A percentile compares a stretch with the other conserved stretches of the same genome.
These are phyloP conservation scores for Lates japonicus DNA, from an alignment of 2,797 vertebrate species.

Conservation along the genomic window DNA sequence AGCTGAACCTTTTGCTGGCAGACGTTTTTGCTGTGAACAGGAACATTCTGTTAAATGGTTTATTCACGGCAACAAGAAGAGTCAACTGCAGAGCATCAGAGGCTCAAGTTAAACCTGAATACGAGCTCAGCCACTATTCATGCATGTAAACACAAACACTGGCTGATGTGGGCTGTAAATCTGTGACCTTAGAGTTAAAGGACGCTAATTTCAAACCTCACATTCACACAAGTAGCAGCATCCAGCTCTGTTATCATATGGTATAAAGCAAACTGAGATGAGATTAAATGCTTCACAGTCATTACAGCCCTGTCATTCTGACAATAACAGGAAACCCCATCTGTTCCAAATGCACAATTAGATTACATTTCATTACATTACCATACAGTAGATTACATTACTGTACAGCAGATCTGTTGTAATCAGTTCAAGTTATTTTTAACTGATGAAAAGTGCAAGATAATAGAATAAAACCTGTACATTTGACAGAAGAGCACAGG, in stretches of 20 bases:
- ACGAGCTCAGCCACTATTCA: slow-evolving; percentile 7
- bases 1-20: background rate
- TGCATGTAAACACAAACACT: background rate
- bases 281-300: slow-evolving; percentile 39
- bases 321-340: slow-evolving; percentile 21
- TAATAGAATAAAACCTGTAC: background rate
- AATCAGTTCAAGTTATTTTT: slow-evolving; percentile 13
- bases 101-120: background rate
- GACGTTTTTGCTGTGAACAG: background rate
- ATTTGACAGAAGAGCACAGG: too few species aligned
- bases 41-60: slow-evolving; percentile 16
- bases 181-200: slow-evolving; percentile 3
- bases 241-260: background rate
- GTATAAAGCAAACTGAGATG: slow-evolving; percentile 20
- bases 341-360: slow-evolving; percentile 16
- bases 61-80: background rate
- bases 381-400: background rate
- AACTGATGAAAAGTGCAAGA: background rate
- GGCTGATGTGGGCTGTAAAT: background rate
- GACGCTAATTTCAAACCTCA: background rate
- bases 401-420: background rate
- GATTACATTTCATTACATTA: slow-evolving; percentile 27
- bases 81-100: background rate
- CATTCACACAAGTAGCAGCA: too few species aligned
- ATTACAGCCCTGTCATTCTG: background rate